phyloP scores from a whole-genome alignment of 1,140 invertebrate species.

The Drosophila ficusphila region DNA sequence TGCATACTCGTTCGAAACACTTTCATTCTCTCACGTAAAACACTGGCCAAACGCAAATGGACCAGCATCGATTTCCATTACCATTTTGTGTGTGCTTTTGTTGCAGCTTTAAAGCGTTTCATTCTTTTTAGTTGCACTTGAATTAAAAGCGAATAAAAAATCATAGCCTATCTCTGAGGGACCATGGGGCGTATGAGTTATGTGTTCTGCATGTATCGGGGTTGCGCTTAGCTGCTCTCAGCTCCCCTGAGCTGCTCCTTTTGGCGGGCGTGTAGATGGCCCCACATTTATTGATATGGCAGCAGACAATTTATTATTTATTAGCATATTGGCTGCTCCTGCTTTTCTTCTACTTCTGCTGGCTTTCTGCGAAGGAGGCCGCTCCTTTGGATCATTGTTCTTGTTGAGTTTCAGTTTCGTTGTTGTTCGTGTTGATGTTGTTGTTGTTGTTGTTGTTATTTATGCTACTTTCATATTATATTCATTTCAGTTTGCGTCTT shows the following conservation, averaged over 20 bases:
- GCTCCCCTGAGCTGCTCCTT: slow-evolving; percentile 3
- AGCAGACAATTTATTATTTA: slow-evolving; percentile 80
- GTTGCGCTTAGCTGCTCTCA: not conserved
- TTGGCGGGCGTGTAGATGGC: slow-evolving; percentile 17
- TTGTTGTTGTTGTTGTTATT: slow-evolving; percentile 67
- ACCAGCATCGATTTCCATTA: not conserved
- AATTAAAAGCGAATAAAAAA: slow-evolving; percentile 49
- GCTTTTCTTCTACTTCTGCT: too few species aligned
- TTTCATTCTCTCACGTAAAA: slow-evolving; percentile 11
- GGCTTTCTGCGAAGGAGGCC: slow-evolving; percentile 7
- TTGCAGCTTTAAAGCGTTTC: slow-evolving; percentile 24
- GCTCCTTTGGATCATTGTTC: slow-evolving; percentile 24
- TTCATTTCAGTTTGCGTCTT: slow-evolving; percentile 72
- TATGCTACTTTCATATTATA: slow-evolving; percentile 79
- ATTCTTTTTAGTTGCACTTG: slow-evolving; percentile 53
- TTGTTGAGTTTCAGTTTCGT: slow-evolving; percentile 36
- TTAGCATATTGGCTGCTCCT: slow-evolving; percentile 66
- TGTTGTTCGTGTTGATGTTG: slow-evolving; percentile 52
- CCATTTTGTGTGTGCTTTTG: slow-evolving; percentile 21
- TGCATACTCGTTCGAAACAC: slow-evolving; percentile 12
- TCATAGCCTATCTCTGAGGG: slow-evolving; percentile 36
- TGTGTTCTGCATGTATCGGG: slow-evolving; percentile 41
- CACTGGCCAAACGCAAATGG: not conserved
- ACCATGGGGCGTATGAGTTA: slow-evolving; percentile 53
- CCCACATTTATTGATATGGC: slow-evolving; percentile 75